Base-by-base conservation (phyloP, 92 coral and sea anemone species). In the Parazoanthus swiftii region DNA sequence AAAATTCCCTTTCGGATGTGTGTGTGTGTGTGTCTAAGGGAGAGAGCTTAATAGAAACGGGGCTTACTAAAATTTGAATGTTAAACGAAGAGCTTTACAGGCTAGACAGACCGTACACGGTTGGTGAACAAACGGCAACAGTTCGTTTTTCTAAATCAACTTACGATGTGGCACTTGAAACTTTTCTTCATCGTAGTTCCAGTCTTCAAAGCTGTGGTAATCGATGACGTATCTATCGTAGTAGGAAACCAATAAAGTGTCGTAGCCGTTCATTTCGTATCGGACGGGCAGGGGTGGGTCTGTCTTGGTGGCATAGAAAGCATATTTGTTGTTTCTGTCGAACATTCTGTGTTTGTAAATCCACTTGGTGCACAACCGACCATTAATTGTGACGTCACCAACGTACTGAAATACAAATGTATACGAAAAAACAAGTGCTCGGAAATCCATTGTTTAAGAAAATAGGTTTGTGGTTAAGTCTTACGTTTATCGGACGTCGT, bases 211-310 rank as follows among this genome's bases (percentile, higher is more conserved):
- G 29, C 91, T 85, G 89, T 89, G 84, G 73, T 96, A 96, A 44
- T 95, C 95, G 86, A 96, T 89, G 13, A 93, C 94, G 74, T 96
- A 96, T 77, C 93, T 88, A 86, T 96, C 99, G 85, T 96, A 96
- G 90, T 96, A 95, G 0, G 99, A 96, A 37, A 94, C 98, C n/a
- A 96, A 77, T 51, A 96, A 85, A 1, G 98, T 95, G 63, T 96
- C 98, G 74, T 96, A 96, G 54, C 99, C 99, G 44, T 92, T 89
- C 99, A 96, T 96, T 82, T 95, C 98, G 71, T 92, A 91, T 88
- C 93, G 91, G 29, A 96, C 93, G 20, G 99, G 99, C 23, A 77
- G 93, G 76, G 96, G 96, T 25, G 99, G 98, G 88, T 85, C 93
- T 3, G 95, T 89, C 81, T 96, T 93, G 59, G 90, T 93, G 29